Evolutionary conservation across 2,888 invertebrate species (phyloP), one percentile per base, ranked within the genome.

Genomic region (Morpho achilles): DNA sequence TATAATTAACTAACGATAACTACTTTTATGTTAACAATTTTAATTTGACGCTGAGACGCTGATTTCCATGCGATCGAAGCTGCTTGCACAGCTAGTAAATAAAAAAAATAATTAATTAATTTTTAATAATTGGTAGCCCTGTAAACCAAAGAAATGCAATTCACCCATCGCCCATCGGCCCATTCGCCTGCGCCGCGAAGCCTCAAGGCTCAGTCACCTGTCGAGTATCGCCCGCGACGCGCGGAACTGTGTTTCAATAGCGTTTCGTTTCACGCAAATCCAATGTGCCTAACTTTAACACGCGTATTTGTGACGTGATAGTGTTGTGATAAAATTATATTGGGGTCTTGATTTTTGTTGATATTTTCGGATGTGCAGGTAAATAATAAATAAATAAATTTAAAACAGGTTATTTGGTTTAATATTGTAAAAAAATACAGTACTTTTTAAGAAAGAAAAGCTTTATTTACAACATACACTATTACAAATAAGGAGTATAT

Each of bases 151-250:
- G 43, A 9, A 40, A 8, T 47, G 46, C 46, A 32, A 2, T 16
- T n/a, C 46, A 40, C 40, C 52, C 16, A 40, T 8, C 46, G 47
- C 44, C 52, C 23, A 48, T 48, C 49, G 32, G 53, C 16, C 41
- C 47, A n/a, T 47, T 56, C 46, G 59, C 46, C 46, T n/a, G 22
- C 43, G 40, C 61, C 45, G 62, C 56, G 49, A 61, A 61, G 55
- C 56, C 62, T 59, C 55, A 46, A 45, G 46, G 59, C 46, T 70
- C 82, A 87, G 87, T 87, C 85, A 84, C 86, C 84, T 84, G 84
- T 77, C 75, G 80, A 75, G 68, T 77, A 75, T 7, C 57, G 60
- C 48, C 16, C 60, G 62, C 45, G 41, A 41, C 43, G 32, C 40
- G 47, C 56, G 42, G 57, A 9, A 39, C 32, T 39, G 40, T 22